A percentile compares a stretch with the other conserved stretches of the same genome.
These are phyloP conservation scores for Albula glossodonta DNA, from an alignment of 2,113 vertebrate species.

Conservation along the genomic window DNA sequence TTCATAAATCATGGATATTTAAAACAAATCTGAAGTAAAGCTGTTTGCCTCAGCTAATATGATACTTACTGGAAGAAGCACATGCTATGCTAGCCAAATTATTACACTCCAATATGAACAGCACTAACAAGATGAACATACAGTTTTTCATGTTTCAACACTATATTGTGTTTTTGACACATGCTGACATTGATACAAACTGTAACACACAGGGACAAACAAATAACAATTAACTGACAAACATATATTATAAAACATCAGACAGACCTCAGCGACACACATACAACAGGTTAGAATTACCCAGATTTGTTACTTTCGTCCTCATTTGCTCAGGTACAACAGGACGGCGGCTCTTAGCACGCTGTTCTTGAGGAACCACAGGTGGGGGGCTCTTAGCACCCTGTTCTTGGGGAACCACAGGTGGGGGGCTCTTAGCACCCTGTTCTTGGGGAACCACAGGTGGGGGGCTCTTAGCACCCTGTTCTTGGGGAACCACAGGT, in stretches of 20 bases:
- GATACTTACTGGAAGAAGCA: neutral
- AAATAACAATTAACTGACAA: neutral
- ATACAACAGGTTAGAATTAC: constrained; percentile 44
- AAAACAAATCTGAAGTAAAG: too few relatives aligned
- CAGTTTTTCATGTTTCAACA: neutral
- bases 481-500: constrained; percentile 11
- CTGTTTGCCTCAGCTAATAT: too few relatives aligned
- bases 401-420: neutral
- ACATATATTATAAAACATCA: constrained; percentile 32
- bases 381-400: neutral
- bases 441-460: constrained; percentile 13
- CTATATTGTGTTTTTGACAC: neutral
- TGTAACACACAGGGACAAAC: neutral
- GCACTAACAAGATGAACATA: neutral
- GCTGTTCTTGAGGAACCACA: constrained; percentile 9
- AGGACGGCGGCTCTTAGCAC: neutral
- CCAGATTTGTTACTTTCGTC: constrained; percentile 30
- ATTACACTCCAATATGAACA: neutral
- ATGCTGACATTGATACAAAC: neutral
- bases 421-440: constrained; percentile 24
- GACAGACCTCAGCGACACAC: constrained; percentile 6
- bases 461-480: neutral
- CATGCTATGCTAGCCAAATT: neutral
- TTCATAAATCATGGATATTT: neutral
- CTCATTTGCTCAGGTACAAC: constrained; percentile 18